Base-by-base conservation (phyloP, 2,888 invertebrate species). In the Epinotia nisella region DNA sequence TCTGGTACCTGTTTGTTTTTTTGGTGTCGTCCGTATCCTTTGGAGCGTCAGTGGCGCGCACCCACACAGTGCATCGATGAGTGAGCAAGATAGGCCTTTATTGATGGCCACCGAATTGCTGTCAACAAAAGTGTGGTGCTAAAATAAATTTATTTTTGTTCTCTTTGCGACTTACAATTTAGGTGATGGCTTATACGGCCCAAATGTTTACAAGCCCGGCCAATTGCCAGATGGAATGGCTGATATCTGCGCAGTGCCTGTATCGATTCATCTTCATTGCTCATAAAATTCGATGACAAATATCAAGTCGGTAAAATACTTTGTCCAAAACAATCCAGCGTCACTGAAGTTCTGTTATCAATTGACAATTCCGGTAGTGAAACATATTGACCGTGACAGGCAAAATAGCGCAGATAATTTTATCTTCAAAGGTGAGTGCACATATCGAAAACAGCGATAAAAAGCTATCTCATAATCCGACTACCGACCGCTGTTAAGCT, bases 101-200 rank as follows among this genome's bases (percentile, higher is more conserved):
- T 91, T 89, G 90, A 91, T 89, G 88, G 87, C 90, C 90, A 89
- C 88, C 84, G 89, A 73, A 86, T 84, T 83, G 82, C 87, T 89
- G 87, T 89, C 88, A 87, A 84, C 85, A 83, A 82, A 82, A 82
- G 82, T 84, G 85, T 84, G 84, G 84, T 84, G 85, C 83, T 82
- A 79, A 77, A 77, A 78, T 77, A 79, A 78, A 79, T 76, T 76
- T 76, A 74, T 67, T 75, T 76, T 77, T 74, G 62, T 70, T 53
- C 15, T 45, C 41, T 74, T 64, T 61, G 68, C 68, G 68, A 60
- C 68, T 58, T 29, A 58, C 51, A 53, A 59, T 64, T 73, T 73
- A 69, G 73, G 68, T 64, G 68, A 13, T 59, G 64, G 59, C 73
- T 62, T 69, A 73, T 64, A 73, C 41, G 64, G 69, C 9, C 39